Conservation (phyloP, 2,113 vertebrate species). For the Urocitellus parryii region DNA sequence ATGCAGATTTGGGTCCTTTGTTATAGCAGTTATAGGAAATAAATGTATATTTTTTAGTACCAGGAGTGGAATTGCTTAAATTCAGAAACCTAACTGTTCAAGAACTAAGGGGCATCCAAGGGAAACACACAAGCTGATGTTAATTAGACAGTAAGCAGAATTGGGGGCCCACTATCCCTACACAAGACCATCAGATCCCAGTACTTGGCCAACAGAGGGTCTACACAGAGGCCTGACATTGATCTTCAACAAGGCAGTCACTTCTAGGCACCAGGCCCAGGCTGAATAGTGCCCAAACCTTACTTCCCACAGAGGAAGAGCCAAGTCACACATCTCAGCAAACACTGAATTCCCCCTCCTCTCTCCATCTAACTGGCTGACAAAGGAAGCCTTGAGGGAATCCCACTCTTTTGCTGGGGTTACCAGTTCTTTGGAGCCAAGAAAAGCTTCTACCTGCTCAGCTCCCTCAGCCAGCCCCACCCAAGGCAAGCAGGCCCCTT, state of each 20-base stretch:
- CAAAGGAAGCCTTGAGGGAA: neutral
- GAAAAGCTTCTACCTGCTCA: neutral
- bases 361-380: neutral
- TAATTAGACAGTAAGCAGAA: neutral
- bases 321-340: neutral
- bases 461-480: neutral
- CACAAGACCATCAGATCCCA: no score
- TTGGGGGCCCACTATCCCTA: neutral
- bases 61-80: neutral
- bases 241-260: neutral
- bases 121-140: neutral
- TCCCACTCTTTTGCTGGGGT: neutral
- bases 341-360: neutral
- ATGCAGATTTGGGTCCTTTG: neutral
- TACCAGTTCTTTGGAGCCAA: neutral
- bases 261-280: neutral
- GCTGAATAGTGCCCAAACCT: neutral
- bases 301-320: neutral
- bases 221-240: neutral
- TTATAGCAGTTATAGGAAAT: neutral
- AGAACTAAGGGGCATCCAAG: neutral
- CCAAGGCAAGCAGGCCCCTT: neutral
- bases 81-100: neutral
- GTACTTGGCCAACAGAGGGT: accelerated
- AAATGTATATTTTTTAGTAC: neutral